Base-by-base conservation (phyloP, 1,140 invertebrate genomes). In the Halesus radiatus region DNA sequence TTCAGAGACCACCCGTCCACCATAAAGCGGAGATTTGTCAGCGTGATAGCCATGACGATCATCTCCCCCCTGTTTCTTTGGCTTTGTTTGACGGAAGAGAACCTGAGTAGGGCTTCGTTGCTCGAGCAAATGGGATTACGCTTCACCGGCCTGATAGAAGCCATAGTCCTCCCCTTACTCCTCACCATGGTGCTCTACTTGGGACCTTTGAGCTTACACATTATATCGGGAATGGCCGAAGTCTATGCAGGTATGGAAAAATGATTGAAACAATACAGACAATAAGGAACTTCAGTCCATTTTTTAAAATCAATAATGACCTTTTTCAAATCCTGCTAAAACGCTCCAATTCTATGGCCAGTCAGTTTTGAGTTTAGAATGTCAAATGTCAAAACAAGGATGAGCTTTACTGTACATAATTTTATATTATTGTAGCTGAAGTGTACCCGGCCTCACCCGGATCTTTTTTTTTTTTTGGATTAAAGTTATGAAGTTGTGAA, bases 1-100 rank as follows among this genome's bases (percentile, higher is more conserved):
- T 93, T 85, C 89, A 96, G 96, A 84, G 94, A 97, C 86, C 96
- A 98, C 89, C 95, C 96, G 6, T 91, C 93, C n/a, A 96, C 94
- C 3, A 97, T 98, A 81, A 97, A 96, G 85, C 93, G 92, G 87
- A 92, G 97, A 85, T 98, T 97, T 86, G 91, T 96, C 64, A 97
- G 96, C 88, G 95, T 96, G 0, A 93, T 93, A 80, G 87, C 95
- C 76, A 95, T 97, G 88, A 93, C 94, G 87, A 85, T 96, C 58
- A 85, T 97, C 58, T 94, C 96, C 18, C 96, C 96, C 58, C 86
- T 93, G 76, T 93, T 96, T 81, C 89, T 96, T 16, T 94, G 95
- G 84, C 91, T 91, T 79, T 94, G 94, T 80, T 89, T 94, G 7
- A 90, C 91, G 56, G 90, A 92, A 78, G 88, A 91, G 79, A 85